These are phyloP conservation scores for Gasterosteus nipponicus DNA, from an alignment of 2,113 vertebrate genomes.

Conservation along the genomic window DNA sequence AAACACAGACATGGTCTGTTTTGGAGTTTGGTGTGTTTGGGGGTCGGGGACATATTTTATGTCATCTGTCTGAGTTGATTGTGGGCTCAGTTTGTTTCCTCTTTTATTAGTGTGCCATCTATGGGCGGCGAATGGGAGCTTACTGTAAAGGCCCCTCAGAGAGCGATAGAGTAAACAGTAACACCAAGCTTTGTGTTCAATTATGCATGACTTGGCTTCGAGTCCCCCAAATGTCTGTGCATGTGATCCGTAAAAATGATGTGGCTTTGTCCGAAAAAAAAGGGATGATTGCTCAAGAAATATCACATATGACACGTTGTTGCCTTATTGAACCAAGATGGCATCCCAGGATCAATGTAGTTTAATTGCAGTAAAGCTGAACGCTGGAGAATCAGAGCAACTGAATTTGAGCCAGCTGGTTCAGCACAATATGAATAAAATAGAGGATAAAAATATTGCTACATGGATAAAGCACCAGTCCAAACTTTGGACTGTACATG, in stretches of 20 bases:
- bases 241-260: not conserved
- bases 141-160: slow-evolving; percentile 28
- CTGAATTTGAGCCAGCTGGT: slow-evolving; percentile 1
- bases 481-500: not conserved
- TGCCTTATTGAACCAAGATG: not conserved
- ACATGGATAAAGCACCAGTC: too few relatives aligned
- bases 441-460: not conserved
- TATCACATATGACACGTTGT: not conserved
- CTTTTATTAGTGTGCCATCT: slow-evolving; percentile 38
- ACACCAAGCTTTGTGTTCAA: slow-evolving; percentile 15
- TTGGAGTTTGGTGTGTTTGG: slow-evolving; percentile 52
- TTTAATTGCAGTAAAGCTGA: slow-evolving; percentile 14
- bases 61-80: slow-evolving; percentile 36
- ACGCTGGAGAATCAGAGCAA: slow-evolving; percentile 13
- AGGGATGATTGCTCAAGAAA: not conserved
- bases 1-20: slow-evolving; percentile 51
- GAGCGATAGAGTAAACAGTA: slow-evolving; percentile 23
- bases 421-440: slow-evolving; percentile 9
- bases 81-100: slow-evolving; percentile 8
- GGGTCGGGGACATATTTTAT: slow-evolving; percentile 45
- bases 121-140: slow-evolving; percentile 35
- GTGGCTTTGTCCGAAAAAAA: not conserved
- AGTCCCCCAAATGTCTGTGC: not conserved
- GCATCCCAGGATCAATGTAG: slow-evolving; percentile 8
- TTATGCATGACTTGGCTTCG: slow-evolving; percentile 4